Base-by-base conservation (phyloP, 1,140 invertebrate species). In the Trachelipus rathkii region DNA sequence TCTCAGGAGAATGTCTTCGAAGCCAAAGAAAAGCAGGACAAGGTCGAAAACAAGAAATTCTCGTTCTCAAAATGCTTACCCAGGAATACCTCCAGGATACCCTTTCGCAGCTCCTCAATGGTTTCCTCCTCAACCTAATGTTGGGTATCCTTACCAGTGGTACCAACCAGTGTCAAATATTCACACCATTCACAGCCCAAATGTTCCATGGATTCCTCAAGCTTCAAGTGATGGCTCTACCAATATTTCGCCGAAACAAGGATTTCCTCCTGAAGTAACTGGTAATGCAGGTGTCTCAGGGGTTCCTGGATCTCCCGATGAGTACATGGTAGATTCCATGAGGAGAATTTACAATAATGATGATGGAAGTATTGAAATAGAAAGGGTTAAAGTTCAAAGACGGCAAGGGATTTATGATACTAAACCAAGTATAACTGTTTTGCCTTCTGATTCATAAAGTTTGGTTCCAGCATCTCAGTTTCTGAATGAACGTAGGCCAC, bases 311-410 rank as follows among this genome's bases (percentile, higher is more conserved):
- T 2, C 71, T 10, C 72, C 79, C 46, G 79, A 81, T 69, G 77
- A 81, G 70, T 81, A 81, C 75, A 81, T 77, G 1, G 79, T 81
- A 0, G 79, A 81, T 69, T 76, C 79, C 15, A 73, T 81, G 50
- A 73, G 79, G 24, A 69, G 79, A 15, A 74, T 81, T 50, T 81
- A 78, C 75, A 78, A 76, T n/a, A 77, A 81, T 44, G 79, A 81
- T 19, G 79, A 81, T 44, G 77, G 77, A 2, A 75, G 79, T 50
- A 76, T 81, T 19, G 79, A 81, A 75, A 81, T 81, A 50, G 74
- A 81, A 74, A 72, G 79, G 46, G 79, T 81, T 2, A 81, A 81
- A 50, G 77, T 81, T 4, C 79, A 80, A 67, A 77, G 79, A n/a
- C 74, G 77, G 9, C 53, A 66, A 43, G 53, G 44, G 24, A 72